Base-by-base conservation (phyloP, 2,888 invertebrate species). In the Pteria penguin region DNA sequence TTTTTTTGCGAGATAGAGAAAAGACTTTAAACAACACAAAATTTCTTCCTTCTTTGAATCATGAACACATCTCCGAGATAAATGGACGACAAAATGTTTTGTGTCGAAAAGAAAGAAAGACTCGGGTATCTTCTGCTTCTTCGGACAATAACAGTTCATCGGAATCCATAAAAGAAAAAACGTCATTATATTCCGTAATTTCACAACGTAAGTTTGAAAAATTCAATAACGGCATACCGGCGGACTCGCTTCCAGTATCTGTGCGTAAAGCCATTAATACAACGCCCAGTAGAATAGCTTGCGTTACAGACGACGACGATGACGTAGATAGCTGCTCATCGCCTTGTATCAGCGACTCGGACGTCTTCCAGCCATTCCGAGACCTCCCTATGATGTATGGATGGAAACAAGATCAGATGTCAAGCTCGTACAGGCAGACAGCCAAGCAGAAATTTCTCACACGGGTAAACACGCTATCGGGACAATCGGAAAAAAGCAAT, bases 1-100 rank as follows among this genome's bases (percentile, higher is more conserved):
- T 78, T 54, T 78, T 76, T 60, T 57, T 81, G 18, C 66, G 81
- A 33, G 78, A 81, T 31, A 61, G 82, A 55, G 77, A 75, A 54
- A 76, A 70, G 54, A 68, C 31, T 18, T 11, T 67, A 0, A 72
- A 79, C 32, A 72, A 66, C 36, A 31, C 72, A 14, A 73, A 72
- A 29, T 69, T 80, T 71, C 78, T 76, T 14, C 75, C 76, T 24
- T n/a, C 27, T 8, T 18, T 45, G 45, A 45, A 8, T 1, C 18
- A 8, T 14, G 8, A 8, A 18, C 8, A 45, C 11, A 8, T 14
- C 45, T 14, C 8, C 18, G 18, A 45, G 8, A 8, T 45, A 14
- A 45, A 45, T 18, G 18, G 45, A 8, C 8, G 45, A 45, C n/a
- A n/a, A n/a, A 45, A 45, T 18, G 18, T 18, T 45, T 14, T 8